Evolutionary conservation across 2,797 vertebrate species (phyloP).

Genomic region (Parauchenoglanis punctatus): DNA sequence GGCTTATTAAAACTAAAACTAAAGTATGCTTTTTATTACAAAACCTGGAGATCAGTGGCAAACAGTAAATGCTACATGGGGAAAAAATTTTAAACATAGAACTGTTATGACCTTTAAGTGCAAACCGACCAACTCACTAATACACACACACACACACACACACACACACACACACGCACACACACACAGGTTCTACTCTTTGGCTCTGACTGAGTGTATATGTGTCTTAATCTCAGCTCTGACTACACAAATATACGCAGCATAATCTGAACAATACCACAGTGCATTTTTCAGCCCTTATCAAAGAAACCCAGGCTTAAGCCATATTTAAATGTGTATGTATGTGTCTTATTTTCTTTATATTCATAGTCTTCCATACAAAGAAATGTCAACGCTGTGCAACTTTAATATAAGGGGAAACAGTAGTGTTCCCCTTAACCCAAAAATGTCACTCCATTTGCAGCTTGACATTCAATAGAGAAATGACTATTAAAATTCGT

Average conservation of each 20-base stretch:
- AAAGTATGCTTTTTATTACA: background rate
- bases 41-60: background rate
- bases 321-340: slow-evolving; percentile 10
- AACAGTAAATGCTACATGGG: background rate
- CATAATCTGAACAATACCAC: slow-evolving; percentile 68
- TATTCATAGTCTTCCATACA: slow-evolving; percentile 53
- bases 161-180: background rate
- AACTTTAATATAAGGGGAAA: slow-evolving; percentile 42
- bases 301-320: slow-evolving; percentile 34
- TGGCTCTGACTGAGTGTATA: slow-evolving; percentile 66
- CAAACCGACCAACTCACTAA: background rate
- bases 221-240: slow-evolving; percentile 72
- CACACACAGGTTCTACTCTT: slow-evolving; percentile 50
- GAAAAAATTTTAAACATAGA: background rate
- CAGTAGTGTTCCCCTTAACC: slow-evolving; percentile 35
- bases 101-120: background rate
- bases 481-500: slow-evolving; percentile 59
- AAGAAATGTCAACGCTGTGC: slow-evolving; percentile 64
- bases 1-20: background rate
- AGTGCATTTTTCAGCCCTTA: too few species aligned
- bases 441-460: slow-evolving; percentile 68
- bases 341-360: slow-evolving; percentile 6
- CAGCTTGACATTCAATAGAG: slow-evolving; percentile 70
- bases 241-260: slow-evolving; percentile 69
- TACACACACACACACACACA: background rate